Evolutionary conservation across 53 echinoderm and acorn worm genomes (phyloP).

Genomic region (Mesocentrotus franciscanus): DNA sequence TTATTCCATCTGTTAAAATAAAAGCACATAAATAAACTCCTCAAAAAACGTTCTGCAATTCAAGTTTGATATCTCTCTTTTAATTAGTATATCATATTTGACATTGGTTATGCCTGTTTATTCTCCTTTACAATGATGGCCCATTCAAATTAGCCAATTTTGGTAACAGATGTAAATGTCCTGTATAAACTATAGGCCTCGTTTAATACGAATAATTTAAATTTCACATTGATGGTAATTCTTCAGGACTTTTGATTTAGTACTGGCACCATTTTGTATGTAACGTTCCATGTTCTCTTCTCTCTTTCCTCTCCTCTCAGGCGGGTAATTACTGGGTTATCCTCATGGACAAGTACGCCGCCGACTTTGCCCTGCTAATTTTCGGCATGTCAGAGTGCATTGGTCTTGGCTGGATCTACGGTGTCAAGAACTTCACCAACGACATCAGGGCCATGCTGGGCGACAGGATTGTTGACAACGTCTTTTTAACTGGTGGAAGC

Average conservation of each 20-base stretch:
- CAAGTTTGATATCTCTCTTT: too few species aligned
- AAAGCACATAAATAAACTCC: neutral
- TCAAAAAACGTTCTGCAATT: too few species aligned
- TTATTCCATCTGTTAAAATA: neutral
- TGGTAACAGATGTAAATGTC: too few species aligned
- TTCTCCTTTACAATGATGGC: too few species aligned
- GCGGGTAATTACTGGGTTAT: conserved; percentile 97
- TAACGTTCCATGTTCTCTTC: neutral
- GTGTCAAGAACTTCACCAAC: conserved; percentile 84
- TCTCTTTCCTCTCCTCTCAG: conserved; percentile 55
- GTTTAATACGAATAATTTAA: too few species aligned
- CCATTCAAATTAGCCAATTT: too few species aligned
- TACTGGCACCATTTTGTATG: neutral
- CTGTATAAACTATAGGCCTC: too few species aligned
- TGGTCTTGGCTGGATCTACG: conserved; percentile 92
- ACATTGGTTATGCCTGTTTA: too few species aligned
- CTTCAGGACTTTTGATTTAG: too few species aligned
- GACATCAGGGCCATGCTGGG: conserved; percentile 98
- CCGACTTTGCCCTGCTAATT: conserved; percentile 92
- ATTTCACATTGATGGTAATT: too few species aligned
- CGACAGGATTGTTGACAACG: conserved; percentile 78
- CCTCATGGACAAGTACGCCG: conserved; percentile 97
- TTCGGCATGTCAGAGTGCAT: conserved; percentile 92
- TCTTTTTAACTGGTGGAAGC: conserved; percentile 94
- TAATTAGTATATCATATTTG: too few species aligned